Evolutionary conservation across 2,797 vertebrate species (phyloP).

Genomic region (Erethizon dorsatum): DNA sequence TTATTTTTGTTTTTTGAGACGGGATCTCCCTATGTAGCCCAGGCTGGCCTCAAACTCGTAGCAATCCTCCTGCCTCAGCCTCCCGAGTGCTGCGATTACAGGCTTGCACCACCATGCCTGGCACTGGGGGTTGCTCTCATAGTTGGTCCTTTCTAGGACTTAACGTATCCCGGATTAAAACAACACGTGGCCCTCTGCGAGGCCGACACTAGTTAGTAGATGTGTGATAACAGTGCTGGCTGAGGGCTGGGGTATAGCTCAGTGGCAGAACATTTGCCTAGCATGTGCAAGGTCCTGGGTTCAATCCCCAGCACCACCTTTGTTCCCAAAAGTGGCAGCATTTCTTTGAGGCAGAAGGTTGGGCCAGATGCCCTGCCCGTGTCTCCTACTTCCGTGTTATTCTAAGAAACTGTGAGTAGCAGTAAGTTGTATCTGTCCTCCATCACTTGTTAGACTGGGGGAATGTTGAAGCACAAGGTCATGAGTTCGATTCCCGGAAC

Average conservation of each 20-base stretch:
- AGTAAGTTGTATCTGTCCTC: background rate
- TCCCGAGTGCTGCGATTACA: background rate
- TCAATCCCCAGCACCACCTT: background rate
- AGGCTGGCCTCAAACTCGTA: background rate
- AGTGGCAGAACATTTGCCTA: background rate
- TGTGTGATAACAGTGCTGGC: background rate
- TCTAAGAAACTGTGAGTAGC: background rate
- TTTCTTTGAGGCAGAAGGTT: constrained; percentile 35
- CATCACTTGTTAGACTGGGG: background rate
- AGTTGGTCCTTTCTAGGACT: background rate
- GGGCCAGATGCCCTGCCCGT: background rate
- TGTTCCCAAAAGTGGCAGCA: background rate
- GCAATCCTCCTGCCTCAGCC: background rate
- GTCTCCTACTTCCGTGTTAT: background rate
- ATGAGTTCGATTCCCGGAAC: no score
- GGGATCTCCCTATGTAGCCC: background rate
- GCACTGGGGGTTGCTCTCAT: background rate
- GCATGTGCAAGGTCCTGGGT: background rate
- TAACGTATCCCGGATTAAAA: background rate
- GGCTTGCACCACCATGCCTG: background rate
- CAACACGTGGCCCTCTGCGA: background rate
- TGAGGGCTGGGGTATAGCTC: background rate
- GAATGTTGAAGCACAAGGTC: background rate
- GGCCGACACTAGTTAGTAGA: background rate
- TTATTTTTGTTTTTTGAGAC: background rate